These are phyloP conservation scores for Euthynnus affinis DNA, from an alignment of 2,797 vertebrate species.

Conservation along the genomic window DNA sequence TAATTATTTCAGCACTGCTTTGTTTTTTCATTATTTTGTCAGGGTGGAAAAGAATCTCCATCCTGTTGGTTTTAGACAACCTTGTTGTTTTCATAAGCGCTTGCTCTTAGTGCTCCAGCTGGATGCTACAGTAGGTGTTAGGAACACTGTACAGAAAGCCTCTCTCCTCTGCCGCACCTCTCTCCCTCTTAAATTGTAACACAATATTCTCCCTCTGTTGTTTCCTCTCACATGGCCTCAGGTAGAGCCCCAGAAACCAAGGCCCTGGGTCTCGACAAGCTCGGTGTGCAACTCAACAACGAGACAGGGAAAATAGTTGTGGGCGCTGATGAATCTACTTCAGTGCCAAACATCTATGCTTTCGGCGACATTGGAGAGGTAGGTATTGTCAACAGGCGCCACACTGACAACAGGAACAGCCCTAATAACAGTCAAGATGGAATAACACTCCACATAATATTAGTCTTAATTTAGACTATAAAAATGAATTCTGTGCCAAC, in stretches of 20 bases:
- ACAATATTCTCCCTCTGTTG: constrained; percentile 30
- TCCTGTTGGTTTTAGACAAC: neutral
- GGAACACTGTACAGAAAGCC: constrained; percentile 8
- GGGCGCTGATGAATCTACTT: constrained; percentile 89
- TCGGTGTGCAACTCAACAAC: constrained; percentile 86
- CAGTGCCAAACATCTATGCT: constrained; percentile 92
- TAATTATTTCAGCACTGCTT: too few species aligned
- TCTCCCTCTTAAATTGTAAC: constrained; percentile 32
- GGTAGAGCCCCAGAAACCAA: constrained; percentile 91
- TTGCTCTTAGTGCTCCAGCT: neutral
- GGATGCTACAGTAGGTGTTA: neutral
- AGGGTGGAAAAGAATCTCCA: neutral
- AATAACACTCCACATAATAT: constrained; percentile 16
- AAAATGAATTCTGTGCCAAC: neutral
- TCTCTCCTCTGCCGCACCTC: neutral
- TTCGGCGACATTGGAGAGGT: constrained; percentile 95
- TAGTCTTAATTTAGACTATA: constrained; percentile 9
- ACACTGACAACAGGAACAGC: constrained; percentile 2
- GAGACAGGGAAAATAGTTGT: constrained; percentile 91
- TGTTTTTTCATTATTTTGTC: too few species aligned
- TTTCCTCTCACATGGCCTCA: constrained; percentile 73
- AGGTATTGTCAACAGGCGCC: constrained; percentile 26
- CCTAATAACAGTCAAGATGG: neutral
- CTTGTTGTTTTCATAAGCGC: neutral
- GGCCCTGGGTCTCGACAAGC: constrained; percentile 87